phyloP scores from a whole-genome alignment of 2,113 vertebrate species.

The Takifugu flavidus region DNA sequence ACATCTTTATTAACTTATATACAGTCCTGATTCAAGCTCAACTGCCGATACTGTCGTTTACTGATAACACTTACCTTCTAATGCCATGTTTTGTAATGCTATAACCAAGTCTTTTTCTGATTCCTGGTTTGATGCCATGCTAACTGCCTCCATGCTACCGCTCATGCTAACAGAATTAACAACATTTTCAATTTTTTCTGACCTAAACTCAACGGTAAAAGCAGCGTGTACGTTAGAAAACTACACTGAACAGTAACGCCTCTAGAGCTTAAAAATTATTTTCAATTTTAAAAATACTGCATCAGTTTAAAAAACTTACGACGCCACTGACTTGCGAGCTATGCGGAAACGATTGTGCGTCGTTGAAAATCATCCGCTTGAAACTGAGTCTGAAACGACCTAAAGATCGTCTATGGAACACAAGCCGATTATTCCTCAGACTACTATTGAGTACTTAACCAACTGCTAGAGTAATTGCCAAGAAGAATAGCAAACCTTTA shows the following conservation, averaged over 20 bases:
- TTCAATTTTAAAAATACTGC: background rate
- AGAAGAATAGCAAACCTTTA: too few relatives aligned
- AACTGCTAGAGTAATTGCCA: too few relatives aligned
- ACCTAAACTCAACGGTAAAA: background rate
- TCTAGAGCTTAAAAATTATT: background rate
- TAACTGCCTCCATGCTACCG: conserved; percentile 5
- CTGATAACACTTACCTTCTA: conserved; percentile 10
- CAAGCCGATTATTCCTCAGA: too few relatives aligned
- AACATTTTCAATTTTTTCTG: background rate
- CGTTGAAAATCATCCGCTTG: conserved; percentile 39
- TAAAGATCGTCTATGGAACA: conserved; percentile 22
- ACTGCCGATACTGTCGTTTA: background rate
- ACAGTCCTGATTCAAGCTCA: too few relatives aligned
- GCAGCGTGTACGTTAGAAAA: background rate
- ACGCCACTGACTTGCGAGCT: background rate
- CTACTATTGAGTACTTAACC: too few relatives aligned
- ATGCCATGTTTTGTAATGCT: background rate
- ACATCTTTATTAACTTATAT: too few relatives aligned
- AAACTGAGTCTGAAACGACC: conserved; percentile 33
- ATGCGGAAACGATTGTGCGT: background rate
- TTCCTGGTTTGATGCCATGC: fast-evolving
- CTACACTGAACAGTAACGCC: background rate
- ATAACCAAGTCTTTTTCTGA: background rate
- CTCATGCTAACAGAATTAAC: conserved; percentile 38
- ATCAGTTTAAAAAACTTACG: background rate